Conservation (phyloP, 2,113 vertebrate species). For the Grallaria varia region DNA sequence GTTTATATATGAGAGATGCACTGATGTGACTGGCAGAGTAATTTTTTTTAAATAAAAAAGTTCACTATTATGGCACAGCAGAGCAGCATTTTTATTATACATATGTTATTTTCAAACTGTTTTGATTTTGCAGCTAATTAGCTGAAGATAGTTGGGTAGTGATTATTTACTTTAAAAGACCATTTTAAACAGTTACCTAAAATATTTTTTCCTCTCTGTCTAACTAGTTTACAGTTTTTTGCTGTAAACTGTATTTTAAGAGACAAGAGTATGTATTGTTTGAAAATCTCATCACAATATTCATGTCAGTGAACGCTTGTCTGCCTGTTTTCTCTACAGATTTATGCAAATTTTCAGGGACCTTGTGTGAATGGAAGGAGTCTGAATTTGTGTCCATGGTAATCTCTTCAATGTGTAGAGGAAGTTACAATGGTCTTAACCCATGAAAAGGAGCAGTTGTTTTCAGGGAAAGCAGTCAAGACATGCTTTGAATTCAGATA, state of each 20-base stretch:
- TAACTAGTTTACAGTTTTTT: background rate
- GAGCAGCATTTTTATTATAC: background rate
- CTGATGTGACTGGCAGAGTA: background rate
- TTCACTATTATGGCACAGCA: background rate
- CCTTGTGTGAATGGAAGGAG: conserved; percentile 46
- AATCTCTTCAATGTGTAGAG: conserved; percentile 70
- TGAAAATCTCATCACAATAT: conserved; percentile 24
- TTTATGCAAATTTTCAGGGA: conserved; percentile 60
- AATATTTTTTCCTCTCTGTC: background rate
- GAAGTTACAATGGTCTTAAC: conserved; percentile 75
- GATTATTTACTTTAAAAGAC: background rate
- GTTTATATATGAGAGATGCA: background rate
- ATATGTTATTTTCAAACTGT: background rate
- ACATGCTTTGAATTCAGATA: conserved; percentile 81
- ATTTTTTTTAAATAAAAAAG: background rate
- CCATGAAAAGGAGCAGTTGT: conserved; percentile 75
- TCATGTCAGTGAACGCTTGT: background rate
- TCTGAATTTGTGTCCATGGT: conserved; percentile 80
- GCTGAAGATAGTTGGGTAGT: background rate
- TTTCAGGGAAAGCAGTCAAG: conserved; percentile 74
- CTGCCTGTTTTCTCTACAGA: conserved; percentile 36
- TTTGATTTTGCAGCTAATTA: background rate
- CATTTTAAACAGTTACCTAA: background rate
- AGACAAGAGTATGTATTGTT: conserved; percentile 4
- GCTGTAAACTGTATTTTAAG: conserved; percentile 5